Evolutionary conservation across 53 echinoderm and acorn worm species (phyloP), one percentile per base, ranked within the genome.

Genomic region (Mesocentrotus franciscanus): DNA sequence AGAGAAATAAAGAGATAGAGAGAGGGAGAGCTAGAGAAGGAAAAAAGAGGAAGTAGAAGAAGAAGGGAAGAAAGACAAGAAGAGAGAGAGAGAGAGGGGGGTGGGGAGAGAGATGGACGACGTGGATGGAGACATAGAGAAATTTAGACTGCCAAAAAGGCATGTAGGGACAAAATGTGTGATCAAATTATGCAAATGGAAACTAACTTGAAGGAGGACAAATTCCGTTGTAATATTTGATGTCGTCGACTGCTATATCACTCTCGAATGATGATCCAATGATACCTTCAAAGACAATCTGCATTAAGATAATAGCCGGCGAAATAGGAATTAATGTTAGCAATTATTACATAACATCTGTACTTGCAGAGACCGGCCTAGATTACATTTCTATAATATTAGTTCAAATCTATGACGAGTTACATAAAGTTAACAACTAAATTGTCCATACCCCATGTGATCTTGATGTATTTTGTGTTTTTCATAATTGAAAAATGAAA

Each of bases 251-350:
- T 1, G 97, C 96, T 17, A 97, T 95, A 74, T 98, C 98, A 95
- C 98, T 96, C 27, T 93, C 92, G 34, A 95, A 98, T 14, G 95
- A 93, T 30, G 95, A 68, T 14, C 97, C 98, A 39, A 93, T 93
- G 6, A 97, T 85, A 9, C 95, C 98, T 90, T 98, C 98, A 89
- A 97, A 94, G 56, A 98, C 71, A 61, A 98, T 92, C 98, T 97
- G 84, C 75, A 92, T 22, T 60, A 0, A 30, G 35, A 26, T 0
- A 59, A 85, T 17, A 55, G 29, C 4, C 17, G 3, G 66, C 2
- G 29, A 29, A 79, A 34, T n/a, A 79, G 35, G 26, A 79, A 79
- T 49, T 2, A 62, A 62, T 16, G 62, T 13, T 9, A 62, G n/a
- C n/a, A n/a, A n/a, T n/a, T 12, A 62, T 62, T 2, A 2, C 39